Base-by-base conservation (phyloP, 2,113 vertebrate genomes). In the Tretioscincus oriximinensis region DNA sequence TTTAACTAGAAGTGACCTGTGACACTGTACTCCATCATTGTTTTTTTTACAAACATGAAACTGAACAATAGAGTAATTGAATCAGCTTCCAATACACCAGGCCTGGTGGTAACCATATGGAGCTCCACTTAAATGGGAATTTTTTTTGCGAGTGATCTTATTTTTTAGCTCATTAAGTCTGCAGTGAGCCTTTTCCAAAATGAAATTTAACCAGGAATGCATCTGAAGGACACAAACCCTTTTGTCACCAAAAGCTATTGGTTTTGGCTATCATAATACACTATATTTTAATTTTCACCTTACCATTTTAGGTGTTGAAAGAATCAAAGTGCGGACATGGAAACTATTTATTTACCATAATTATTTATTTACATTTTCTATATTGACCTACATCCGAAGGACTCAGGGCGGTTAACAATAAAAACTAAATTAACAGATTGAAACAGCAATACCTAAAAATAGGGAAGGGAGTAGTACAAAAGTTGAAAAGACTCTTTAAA, bases 1-100 rank as follows among this genome's bases (percentile, higher is more conserved):
- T 82, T 94, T 93, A 94, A 92, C 93, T 87, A 79, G 79, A 85
- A 89, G 75, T 89, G 92, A 92, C 91, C 92, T 45, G 20, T 20
- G 85, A 86, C 76, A 90, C 87, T 54, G 21, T 6, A 16, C 82
- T 91, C 85, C 82, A 80, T 78, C 84, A 68, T 2, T 45, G 79
- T 51, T 86, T 82, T 41, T n/a, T 21, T 65, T 82, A 74, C 82
- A n/a, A 58, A 7, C 2, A 71, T 31, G 76, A 83, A 86, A 21
- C 80, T 84, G 84, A 88, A 67, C 71, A 73, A 83, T 0, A 69
- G 49, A 65, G 79, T 66, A 82, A 91, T 90, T 89, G 91, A 91
- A 92, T 88, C 60, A 84, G 81, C 81, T 86, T 82, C 85, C 86
- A 66, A 87, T 78, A 83, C 12, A 75, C 82, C 73, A 24, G 88